Evolutionary conservation across 2,113 vertebrate species (phyloP).

Genomic region (Corydoras maculifer): DNA sequence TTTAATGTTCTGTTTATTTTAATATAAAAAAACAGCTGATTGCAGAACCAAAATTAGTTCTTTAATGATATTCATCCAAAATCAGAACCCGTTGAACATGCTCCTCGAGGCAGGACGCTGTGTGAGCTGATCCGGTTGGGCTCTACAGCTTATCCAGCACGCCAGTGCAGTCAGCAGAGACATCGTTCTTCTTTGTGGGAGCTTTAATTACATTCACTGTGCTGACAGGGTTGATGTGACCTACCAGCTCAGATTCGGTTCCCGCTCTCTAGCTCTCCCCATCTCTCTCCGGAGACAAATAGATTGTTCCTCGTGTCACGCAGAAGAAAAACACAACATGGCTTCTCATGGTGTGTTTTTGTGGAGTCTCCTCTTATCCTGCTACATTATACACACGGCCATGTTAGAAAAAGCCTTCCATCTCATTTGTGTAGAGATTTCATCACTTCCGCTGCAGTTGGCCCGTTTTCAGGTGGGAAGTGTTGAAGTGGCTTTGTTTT

Average conservation of each 20-base stretch:
- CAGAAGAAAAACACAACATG: conserved; percentile 42
- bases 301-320: conserved; percentile 53
- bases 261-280: conserved; percentile 30
- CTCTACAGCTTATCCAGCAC: no score
- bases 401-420: background rate
- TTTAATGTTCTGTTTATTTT: no score
- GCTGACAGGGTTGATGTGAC: conserved; percentile 64
- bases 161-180: background rate
- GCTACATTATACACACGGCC: background rate
- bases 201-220: conserved; percentile 55
- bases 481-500: conserved; percentile 43
- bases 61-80: no score
- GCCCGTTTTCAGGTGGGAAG: conserved; percentile 46
- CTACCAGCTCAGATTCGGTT: conserved; percentile 42
- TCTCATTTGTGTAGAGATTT: background rate
- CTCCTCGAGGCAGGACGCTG: no score
- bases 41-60: no score
- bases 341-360: conserved; percentile 38
- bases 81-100: no score
- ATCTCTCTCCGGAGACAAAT: conserved; percentile 42
- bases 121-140: no score
- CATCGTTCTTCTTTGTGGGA: conserved; percentile 38
- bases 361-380: conserved; percentile 4
- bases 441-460: background rate
- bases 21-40: no score